Evolutionary conservation across 2,797 vertebrate genomes (phyloP).

Genomic region (Phalloptychus januarius): DNA sequence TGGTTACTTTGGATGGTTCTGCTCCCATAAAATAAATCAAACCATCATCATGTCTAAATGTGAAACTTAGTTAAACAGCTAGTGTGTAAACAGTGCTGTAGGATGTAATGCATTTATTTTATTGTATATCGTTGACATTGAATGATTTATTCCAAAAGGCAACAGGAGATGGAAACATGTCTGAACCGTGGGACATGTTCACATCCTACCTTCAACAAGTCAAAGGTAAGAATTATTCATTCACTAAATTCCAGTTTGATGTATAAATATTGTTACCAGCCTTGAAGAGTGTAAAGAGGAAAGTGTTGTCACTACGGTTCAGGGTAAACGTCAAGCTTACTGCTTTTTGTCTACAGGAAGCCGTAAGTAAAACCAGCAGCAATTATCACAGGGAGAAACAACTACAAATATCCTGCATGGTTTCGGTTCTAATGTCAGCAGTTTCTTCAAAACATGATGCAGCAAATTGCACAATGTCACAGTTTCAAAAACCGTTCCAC

Average conservation of each 20-base stretch:
- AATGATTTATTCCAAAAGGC: slow-evolving; percentile 35
- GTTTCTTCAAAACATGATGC: neutral
- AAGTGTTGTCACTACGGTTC: neutral
- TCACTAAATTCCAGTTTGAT: no score
- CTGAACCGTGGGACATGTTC: slow-evolving; percentile 49
- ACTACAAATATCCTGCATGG: neutral
- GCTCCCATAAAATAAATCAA: neutral
- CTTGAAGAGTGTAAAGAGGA: neutral
- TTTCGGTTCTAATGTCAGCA: neutral
- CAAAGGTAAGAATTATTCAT: neutral
- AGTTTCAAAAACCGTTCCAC: neutral
- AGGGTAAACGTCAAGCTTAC: neutral
- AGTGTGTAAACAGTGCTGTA: neutral
- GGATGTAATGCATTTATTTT: neutral
- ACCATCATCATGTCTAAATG: neutral
- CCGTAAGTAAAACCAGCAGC: neutral
- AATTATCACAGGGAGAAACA: neutral
- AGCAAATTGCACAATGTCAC: no score
- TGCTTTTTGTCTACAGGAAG: neutral
- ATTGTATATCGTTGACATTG: neutral
- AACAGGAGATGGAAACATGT: slow-evolving; percentile 28
- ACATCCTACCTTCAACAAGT: slow-evolving; percentile 46
- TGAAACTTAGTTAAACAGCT: neutral
- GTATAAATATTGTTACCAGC: neutral
- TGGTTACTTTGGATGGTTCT: no score